Percentiles rank a stretch among this genome's conserved stretches.
phyloP scores from a whole-genome alignment of 1,140 invertebrate genomes.

The Drosophila pandora region DNA sequence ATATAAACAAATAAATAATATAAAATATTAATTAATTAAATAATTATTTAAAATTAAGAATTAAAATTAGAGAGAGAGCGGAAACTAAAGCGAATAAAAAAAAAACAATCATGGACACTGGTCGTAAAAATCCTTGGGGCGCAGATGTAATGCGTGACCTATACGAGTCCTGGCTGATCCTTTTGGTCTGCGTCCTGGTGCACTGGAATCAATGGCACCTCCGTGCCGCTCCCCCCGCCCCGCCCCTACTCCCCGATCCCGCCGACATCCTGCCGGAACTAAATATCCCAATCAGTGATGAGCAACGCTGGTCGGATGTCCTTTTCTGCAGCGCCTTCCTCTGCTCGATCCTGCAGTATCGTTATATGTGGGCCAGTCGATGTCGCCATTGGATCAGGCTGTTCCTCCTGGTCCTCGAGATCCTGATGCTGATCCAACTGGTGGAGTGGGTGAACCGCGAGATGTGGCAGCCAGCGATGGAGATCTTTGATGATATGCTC shows the following conservation, averaged over 20 bases:
- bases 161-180: slow-evolving; percentile 13
- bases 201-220: slow-evolving; percentile 5
- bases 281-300: too few relatives aligned
- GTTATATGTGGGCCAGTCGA: neutral
- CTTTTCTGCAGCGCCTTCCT: neutral
- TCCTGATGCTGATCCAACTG: neutral
- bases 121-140: neutral
- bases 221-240: neutral
- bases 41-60: too few relatives aligned
- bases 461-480: neutral
- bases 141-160: slow-evolving; percentile 1
- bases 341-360: neutral
- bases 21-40: too few relatives aligned
- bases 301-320: neutral
- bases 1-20: too few relatives aligned
- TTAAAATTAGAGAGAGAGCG: too few relatives aligned
- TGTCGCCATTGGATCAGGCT: neutral
- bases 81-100: too few relatives aligned
- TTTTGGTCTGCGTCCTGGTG: neutral
- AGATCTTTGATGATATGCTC: neutral
- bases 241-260: neutral
- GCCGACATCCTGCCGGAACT: too few relatives aligned
- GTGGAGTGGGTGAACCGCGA: neutral
- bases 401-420: neutral
- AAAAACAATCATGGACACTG: too few relatives aligned